Evolutionary conservation across 2,888 invertebrate genomes (phyloP).

Genomic region (Mythimna pallens): DNA sequence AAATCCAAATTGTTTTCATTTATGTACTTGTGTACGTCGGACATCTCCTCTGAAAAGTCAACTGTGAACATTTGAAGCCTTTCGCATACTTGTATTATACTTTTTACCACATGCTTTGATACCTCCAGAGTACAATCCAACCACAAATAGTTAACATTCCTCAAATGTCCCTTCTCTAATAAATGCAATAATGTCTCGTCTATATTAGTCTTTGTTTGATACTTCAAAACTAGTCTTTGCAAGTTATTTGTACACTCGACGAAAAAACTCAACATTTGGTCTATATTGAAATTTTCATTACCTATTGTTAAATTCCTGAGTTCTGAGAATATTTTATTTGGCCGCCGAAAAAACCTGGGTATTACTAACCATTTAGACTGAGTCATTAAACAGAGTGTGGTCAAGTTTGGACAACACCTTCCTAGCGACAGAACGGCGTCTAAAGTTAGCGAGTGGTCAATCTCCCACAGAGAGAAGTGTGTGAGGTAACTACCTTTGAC

Average conservation of each 20-base stretch:
- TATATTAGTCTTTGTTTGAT: constrained; percentile 83
- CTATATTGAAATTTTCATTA: constrained; percentile 84
- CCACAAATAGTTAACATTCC: constrained; percentile 81
- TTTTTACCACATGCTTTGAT: constrained; percentile 80
- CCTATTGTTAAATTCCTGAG: constrained; percentile 83
- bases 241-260: constrained; percentile 81
- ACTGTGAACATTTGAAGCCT: constrained; percentile 83
- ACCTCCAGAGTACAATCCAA: constrained; percentile 87
- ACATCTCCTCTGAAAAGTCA: constrained; percentile 79
- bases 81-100: constrained; percentile 82
- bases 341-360: constrained; percentile 79
- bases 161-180: constrained; percentile 81
- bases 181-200: constrained; percentile 80
- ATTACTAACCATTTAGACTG: constrained; percentile 82
- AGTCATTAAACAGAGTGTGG: constrained; percentile 83
- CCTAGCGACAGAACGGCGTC: constrained; percentile 84
- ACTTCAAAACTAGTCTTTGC: constrained; percentile 83
- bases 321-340: constrained; percentile 79
- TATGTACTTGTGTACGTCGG: constrained; percentile 81
- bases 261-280: constrained; percentile 82
- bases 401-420: constrained; percentile 83
- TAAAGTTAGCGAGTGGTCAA: constrained; percentile 82
- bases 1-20: constrained; percentile 85
- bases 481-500: constrained; percentile 85
- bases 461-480: constrained; percentile 87